These are phyloP conservation scores for Rhabdomys dilectus DNA, from an alignment of 2,113 vertebrate genomes.

Conservation along the genomic window DNA sequence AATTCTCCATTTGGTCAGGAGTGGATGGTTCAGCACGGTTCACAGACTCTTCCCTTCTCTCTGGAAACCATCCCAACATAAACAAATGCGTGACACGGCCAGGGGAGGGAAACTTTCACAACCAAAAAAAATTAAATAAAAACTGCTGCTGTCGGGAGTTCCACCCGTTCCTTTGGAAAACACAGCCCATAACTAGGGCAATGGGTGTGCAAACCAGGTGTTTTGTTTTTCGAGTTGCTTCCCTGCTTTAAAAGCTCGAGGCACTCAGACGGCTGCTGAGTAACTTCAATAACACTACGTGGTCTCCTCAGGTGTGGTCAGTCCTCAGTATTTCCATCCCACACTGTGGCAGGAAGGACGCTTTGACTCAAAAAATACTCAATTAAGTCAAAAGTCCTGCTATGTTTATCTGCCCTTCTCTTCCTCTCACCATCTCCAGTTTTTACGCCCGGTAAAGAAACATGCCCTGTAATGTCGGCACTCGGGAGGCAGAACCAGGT, in stretches of 20 bases:
- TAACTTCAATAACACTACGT: neutral
- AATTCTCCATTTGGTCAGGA: neutral
- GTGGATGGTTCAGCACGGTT: neutral
- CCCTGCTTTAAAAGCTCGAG: constrained; percentile 56
- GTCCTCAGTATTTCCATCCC: neutral
- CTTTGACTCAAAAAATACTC: neutral
- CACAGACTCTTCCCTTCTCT: neutral
- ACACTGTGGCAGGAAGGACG: neutral
- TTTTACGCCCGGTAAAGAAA: neutral
- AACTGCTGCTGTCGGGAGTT: fast-evolving
- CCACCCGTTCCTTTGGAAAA: neutral
- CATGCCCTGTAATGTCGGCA: neutral
- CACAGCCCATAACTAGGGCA: too few species aligned
- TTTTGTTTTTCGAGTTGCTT: constrained; percentile 10
- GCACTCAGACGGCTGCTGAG: constrained; percentile 7
- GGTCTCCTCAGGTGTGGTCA: neutral
- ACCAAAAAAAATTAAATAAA: neutral
- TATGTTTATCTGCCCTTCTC: neutral
- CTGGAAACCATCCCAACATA: neutral
- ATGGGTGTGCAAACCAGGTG: neutral
- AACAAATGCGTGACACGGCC: neutral
- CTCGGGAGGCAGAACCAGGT: neutral
- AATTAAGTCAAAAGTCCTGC: neutral
- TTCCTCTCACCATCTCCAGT: neutral
- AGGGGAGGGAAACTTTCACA: neutral